phyloP scores from a whole-genome alignment of 2,113 vertebrate species.

The Antechinus flavipes region DNA sequence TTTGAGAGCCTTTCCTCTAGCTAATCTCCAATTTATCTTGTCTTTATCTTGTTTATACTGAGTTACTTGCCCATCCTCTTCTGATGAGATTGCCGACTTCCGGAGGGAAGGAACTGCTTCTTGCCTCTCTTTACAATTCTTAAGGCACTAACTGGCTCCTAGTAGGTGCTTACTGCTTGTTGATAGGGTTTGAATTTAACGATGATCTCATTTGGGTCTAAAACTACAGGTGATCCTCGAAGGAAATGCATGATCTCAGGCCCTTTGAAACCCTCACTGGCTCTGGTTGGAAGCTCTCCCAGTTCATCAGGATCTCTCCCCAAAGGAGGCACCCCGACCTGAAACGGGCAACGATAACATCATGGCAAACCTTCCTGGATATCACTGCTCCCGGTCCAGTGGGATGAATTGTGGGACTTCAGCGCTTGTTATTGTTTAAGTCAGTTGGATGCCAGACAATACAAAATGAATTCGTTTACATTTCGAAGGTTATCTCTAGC shows the following conservation, averaged over 20 bases:
- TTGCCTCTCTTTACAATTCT: neutral
- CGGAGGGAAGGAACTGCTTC: neutral
- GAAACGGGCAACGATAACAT: neutral
- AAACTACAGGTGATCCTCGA: neutral
- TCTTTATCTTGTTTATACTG: neutral
- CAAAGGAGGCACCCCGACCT: neutral
- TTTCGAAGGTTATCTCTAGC: neutral
- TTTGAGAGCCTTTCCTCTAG: neutral
- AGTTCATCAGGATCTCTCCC: neutral
- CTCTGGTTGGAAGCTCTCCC: neutral
- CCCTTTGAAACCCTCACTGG: neutral
- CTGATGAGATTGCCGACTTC: neutral
- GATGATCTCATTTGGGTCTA: neutral
- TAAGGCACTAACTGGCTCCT: neutral
- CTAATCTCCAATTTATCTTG: neutral
- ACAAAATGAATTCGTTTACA: neutral
- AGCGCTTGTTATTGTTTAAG: neutral
- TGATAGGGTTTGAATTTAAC: neutral
- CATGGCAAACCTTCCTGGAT: neutral
- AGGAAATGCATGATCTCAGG: no score
- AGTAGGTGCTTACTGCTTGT: neutral
- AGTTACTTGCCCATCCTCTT: neutral
- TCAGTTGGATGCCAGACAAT: neutral
- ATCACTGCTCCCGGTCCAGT: neutral
- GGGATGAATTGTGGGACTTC: neutral